Conservation (phyloP, 1,140 invertebrate genomes). For the Rhagoletis zephyria region DNA sequence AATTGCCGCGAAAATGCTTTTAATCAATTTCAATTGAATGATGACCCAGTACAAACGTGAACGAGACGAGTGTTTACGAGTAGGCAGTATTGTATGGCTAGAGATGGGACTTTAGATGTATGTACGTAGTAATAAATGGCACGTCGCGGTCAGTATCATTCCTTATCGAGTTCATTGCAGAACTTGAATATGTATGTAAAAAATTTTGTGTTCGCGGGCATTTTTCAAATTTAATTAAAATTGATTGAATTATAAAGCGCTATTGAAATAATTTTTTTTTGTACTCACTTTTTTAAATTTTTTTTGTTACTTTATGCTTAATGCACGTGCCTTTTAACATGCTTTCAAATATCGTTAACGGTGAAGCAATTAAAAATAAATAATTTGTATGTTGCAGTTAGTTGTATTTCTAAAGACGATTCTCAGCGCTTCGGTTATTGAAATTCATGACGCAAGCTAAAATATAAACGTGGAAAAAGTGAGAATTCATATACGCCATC, state of each 20-base stretch:
- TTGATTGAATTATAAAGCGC: constrained; percentile 32
- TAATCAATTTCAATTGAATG: constrained; percentile 73
- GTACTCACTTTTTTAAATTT: not conserved
- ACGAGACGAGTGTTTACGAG: not conserved
- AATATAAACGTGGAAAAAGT: constrained; percentile 5
- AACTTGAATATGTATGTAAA: not conserved
- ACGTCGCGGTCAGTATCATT: not conserved
- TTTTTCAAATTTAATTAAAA: constrained; percentile 28
- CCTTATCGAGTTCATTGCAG: no score
- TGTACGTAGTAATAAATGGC: not conserved
- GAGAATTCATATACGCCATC: not conserved
- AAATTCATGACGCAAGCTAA: not conserved
- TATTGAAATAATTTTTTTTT: not conserved
- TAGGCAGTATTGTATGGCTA: not conserved
- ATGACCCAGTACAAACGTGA: constrained; percentile 68
- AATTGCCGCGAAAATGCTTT: constrained; percentile 60
- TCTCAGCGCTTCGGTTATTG: not conserved
- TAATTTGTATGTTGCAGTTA: not conserved
- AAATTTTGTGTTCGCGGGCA: not conserved
- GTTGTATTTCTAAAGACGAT: not conserved
- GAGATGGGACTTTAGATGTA: not conserved
- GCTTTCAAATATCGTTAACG: not conserved
- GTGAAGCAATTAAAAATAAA: constrained; percentile 6
- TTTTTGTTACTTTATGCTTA: not conserved
- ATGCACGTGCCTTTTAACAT: not conserved